A percentile compares a stretch with the other conserved stretches of the same genome.
phyloP scores from a whole-genome alignment of 30 jellyfish, hydroid and myxozoan species.

The Phacellophora camtschatica region DNA sequence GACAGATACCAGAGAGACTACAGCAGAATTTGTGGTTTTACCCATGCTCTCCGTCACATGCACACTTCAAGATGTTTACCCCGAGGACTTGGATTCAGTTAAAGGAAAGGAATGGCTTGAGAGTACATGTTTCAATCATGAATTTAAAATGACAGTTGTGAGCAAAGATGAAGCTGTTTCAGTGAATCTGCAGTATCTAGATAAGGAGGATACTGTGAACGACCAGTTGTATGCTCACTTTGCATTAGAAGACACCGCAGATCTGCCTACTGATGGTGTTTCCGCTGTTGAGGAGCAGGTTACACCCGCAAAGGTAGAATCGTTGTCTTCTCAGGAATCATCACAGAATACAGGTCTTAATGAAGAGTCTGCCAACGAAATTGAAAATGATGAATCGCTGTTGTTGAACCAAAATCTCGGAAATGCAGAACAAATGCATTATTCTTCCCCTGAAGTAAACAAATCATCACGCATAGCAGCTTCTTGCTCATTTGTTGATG shows the following conservation, averaged over 20 bases:
- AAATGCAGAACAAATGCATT: neutral
- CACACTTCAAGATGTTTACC: conserved; percentile 51
- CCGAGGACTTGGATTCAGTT: conserved; percentile 22
- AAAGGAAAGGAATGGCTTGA: conserved; percentile 56
- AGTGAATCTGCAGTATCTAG: conserved; percentile 34
- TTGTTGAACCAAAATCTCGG: neutral
- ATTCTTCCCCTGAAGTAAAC: neutral
- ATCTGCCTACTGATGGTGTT: neutral
- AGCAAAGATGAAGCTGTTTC: neutral
- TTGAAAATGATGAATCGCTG: neutral
- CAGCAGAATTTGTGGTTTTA: conserved; percentile 14
- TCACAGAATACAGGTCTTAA: neutral
- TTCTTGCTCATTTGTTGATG: conserved; percentile 25
- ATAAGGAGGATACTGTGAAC: conserved; percentile 21
- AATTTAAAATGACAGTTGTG: neutral
- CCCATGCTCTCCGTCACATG: conserved; percentile 38
- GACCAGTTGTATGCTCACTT: conserved; percentile 53
- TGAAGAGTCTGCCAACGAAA: neutral
- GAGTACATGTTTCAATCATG: conserved; percentile 30
- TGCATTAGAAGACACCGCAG: conserved; percentile 47
- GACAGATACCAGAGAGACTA: conserved; percentile 35
- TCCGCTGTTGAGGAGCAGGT: conserved; percentile 1
- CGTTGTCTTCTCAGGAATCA: neutral
- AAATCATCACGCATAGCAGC: neutral
- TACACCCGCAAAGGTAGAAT: neutral